Conservation (phyloP, 2,113 vertebrate genomes). For the Oreochromis spilurus region DNA sequence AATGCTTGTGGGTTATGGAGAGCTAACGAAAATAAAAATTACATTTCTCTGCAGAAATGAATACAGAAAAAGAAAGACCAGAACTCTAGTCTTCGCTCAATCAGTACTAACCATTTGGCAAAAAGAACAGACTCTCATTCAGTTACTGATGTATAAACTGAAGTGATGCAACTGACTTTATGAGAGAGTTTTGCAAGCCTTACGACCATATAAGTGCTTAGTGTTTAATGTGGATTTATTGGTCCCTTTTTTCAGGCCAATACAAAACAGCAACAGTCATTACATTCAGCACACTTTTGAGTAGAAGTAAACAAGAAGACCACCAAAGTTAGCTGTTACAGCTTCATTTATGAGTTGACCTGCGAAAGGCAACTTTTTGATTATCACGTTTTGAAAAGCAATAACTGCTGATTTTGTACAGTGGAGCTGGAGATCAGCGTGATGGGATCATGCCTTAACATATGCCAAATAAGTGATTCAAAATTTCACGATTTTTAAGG, state of each 20-base stretch:
- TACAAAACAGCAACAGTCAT: not conserved
- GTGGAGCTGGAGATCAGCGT: not conserved
- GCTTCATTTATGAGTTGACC: not conserved
- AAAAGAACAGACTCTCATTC: not conserved
- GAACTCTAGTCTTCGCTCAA: not conserved
- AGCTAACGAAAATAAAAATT: not conserved
- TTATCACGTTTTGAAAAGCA: not conserved
- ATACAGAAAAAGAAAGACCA: not conserved
- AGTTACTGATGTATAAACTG: not conserved
- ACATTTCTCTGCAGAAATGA: not conserved
- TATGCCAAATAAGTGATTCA: not conserved
- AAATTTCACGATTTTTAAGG: not conserved
- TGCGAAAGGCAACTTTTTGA: not conserved
- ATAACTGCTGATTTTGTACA: not conserved
- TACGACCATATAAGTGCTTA: not conserved
- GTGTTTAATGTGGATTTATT: not conserved
- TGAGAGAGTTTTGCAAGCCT: not conserved
- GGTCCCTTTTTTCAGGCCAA: not conserved
- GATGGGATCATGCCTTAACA: fast-evolving
- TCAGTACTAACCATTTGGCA: not conserved
- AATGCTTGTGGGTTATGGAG: not conserved
- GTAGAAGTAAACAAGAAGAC: not conserved
- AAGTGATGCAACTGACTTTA: not conserved
- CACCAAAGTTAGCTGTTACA: not conserved
- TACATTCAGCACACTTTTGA: not conserved